phyloP scores from a whole-genome alignment of 1,140 invertebrate species.

The Psix sp. region DNA sequence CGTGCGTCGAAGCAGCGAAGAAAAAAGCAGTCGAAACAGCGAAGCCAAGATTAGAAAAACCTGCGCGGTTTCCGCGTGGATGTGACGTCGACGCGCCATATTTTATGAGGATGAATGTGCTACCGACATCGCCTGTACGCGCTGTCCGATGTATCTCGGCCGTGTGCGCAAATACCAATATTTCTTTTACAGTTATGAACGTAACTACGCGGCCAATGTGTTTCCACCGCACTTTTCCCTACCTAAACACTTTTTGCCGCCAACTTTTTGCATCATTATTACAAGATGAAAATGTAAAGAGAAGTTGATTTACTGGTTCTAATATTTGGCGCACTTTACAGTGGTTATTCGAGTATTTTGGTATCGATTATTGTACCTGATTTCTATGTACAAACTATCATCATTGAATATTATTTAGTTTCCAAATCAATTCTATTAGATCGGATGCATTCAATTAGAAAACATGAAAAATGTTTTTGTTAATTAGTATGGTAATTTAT shows the following conservation, averaged over 20 bases:
- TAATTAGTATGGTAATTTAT: too few species aligned
- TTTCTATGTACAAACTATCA: too few species aligned
- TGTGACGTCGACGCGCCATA: slow-evolving; percentile 54
- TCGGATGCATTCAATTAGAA: too few species aligned
- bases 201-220: slow-evolving; percentile 3
- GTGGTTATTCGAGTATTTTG: too few species aligned
- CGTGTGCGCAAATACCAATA: slow-evolving; percentile 26
- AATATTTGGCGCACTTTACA: neutral
- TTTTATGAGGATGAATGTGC: slow-evolving; percentile 43
- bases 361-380: too few species aligned
- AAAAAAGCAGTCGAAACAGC: slow-evolving; percentile 1
- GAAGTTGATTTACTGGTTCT: slow-evolving; percentile 6
- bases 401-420: too few species aligned
- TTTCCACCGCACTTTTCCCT: neutral
- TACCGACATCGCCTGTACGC: slow-evolving; percentile 33
- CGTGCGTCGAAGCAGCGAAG: slow-evolving; percentile 9
- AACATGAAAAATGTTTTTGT: too few species aligned
- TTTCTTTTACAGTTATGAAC: slow-evolving; percentile 49
- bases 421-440: too few species aligned
- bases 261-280: slow-evolving; percentile 17
- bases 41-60: slow-evolving; percentile 51
- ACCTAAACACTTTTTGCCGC: slow-evolving; percentile 10
- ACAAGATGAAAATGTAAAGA: slow-evolving; percentile 9
- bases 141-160: slow-evolving; percentile 46
- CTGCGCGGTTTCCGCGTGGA: slow-evolving; percentile 37